Percentiles rank a stretch among this genome's conserved stretches.
Evolutionary conservation across 2,888 invertebrate species (phyloP).

Genomic region (Tridacna gigas): DNA sequence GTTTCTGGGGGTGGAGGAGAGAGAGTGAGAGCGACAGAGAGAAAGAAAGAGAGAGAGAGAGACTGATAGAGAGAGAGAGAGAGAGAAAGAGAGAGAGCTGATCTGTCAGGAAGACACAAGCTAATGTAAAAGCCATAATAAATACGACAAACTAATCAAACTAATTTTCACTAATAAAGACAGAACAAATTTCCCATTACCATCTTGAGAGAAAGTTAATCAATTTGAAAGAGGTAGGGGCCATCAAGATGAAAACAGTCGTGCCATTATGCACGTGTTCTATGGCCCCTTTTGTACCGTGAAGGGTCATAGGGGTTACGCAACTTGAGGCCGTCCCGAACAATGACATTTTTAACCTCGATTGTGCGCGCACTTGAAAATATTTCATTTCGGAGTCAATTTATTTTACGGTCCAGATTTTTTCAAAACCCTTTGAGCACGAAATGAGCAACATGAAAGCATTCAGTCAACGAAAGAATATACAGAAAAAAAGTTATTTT

Average conservation of each 20-base stretch:
- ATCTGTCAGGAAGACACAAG: too few relatives aligned
- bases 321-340: constrained; percentile 26
- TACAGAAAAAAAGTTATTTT: too few relatives aligned
- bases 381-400: constrained; percentile 29
- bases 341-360: constrained; percentile 18
- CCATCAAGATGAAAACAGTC: constrained; percentile 27
- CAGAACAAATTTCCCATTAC: background rate
- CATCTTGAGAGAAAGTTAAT: constrained; percentile 23
- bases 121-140: too few relatives aligned
- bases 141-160: too few relatives aligned
- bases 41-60: too few relatives aligned
- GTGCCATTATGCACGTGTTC: constrained; percentile 28
- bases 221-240: constrained; percentile 18
- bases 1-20: too few relatives aligned
- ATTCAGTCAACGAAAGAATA: too few relatives aligned
- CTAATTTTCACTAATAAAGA: too few relatives aligned
- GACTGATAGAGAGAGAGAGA: too few relatives aligned
- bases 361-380: constrained; percentile 17
- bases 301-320: constrained; percentile 28
- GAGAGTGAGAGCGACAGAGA: too few relatives aligned
- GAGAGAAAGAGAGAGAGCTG: too few relatives aligned
- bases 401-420: constrained; percentile 30
- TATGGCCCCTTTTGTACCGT: constrained; percentile 23
- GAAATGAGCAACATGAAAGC: too few relatives aligned
- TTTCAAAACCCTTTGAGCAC: background rate